Conservation (phyloP, 2,888 invertebrate genomes). For the Theodoxus fluviatilis region DNA sequence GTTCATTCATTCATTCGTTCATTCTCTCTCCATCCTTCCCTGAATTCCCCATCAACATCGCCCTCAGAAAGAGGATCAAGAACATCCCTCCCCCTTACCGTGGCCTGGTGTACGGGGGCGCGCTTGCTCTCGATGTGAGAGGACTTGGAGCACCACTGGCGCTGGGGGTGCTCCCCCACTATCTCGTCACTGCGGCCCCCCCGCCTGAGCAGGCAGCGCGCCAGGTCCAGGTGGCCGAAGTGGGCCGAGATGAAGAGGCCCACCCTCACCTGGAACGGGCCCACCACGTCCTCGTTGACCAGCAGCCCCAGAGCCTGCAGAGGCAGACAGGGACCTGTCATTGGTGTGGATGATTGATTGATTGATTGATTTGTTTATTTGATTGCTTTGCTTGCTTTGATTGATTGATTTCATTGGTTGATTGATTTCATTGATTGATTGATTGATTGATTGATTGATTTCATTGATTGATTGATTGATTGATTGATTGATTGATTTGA, state of each 20-base stretch:
- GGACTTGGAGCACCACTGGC: conserved; percentile 54
- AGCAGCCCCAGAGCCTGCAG: conserved; percentile 49
- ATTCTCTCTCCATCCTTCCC: background rate
- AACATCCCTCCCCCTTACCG: conserved; percentile 59
- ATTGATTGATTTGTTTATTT: background rate
- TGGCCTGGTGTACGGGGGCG: conserved; percentile 60
- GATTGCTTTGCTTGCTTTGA: background rate
- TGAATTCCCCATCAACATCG: background rate
- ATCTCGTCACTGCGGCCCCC: conserved; percentile 61
- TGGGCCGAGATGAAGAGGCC: conserved; percentile 62
- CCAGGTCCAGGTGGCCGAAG: conserved; percentile 62
- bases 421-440: no score
- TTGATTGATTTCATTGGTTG: no score
- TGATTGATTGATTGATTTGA: background rate
- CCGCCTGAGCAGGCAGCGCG: conserved; percentile 47
- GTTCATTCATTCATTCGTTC: no score
- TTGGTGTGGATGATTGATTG: no score
- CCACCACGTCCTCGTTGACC: conserved; percentile 51
- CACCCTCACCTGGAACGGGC: conserved; percentile 61
- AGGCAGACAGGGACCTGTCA: no score
- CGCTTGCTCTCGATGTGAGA: conserved; percentile 56
- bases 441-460: background rate
- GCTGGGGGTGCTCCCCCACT: conserved; percentile 59
- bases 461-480: background rate
- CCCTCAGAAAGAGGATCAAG: no score